Evolutionary conservation across 2,797 vertebrate species (phyloP), one percentile per base, ranked within the genome.

Genomic region (Acanthurus lineatus): DNA sequence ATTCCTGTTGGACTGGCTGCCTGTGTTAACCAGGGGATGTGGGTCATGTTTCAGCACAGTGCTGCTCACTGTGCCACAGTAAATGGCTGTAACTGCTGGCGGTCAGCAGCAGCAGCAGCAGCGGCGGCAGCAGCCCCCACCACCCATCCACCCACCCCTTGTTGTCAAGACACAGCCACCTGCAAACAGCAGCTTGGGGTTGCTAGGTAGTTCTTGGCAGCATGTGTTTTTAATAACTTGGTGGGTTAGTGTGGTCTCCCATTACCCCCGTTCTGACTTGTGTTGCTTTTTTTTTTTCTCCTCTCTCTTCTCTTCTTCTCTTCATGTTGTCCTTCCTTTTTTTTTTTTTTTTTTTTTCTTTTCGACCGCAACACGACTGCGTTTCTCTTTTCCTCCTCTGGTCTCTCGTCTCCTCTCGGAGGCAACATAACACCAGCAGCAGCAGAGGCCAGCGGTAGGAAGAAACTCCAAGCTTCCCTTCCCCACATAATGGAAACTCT

Each of bases 401-500:
- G 28, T 83, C 73, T 77, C 69, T 69, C 76, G 44, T 67, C 69
- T 54, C 56, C 68, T 76, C 70, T 56, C 28, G 54, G 82, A 88
- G 80, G 89, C 85, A 91, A 91, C 79, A 82, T 69, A 83, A 87
- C 86, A 90, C 88, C 85, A 81, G 77, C 86, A 67, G 77, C 86
- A 67, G 79, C 73, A 32, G 88, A 86, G 86, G 87, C 91, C 88
- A 88, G 83, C 48, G 77, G 88, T 76, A 88, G 90, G 84, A 91
- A 87, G 85, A 89, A 87, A 79, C 84, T 90, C 74, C 86, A 69
- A 60, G 86, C 79, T 9, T 9, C 83, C 73, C 76, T 81, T 85
- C 82, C 76, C 89, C 88, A 76, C 90, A 88, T 90, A 90, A 93
- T 93, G 93, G 92, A 93, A 93, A 93, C 88, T 91, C 86, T 92